A percentile compares a stretch with the other conserved stretches of the same genome.
Conservation (phyloP, 2,888 invertebrate genomes). For the Bedellia somnulentella region DNA sequence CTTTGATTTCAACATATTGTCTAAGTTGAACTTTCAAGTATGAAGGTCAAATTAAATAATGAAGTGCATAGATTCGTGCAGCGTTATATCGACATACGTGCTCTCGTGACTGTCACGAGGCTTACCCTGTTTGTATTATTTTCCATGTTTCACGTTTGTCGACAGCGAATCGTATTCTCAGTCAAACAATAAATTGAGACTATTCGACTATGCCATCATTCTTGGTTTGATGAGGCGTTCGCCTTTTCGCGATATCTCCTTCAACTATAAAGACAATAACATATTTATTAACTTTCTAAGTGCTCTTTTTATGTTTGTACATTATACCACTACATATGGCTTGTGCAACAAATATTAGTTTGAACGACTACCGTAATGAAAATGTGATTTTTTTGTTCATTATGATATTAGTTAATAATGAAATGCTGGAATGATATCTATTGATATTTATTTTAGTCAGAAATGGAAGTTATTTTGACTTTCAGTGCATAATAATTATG, state of each 20-base stretch:
- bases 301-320: too few species aligned
- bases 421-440: too few species aligned
- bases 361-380: slow-evolving; percentile 20
- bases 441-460: too few species aligned
- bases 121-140: slow-evolving; percentile 45
- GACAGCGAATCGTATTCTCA: slow-evolving; percentile 24
- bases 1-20: too few species aligned
- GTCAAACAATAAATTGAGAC: slow-evolving; percentile 20
- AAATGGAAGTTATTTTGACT: too few species aligned
- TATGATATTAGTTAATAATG: too few species aligned
- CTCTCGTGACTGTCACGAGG: slow-evolving; percentile 26
- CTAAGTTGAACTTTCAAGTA: too few species aligned
- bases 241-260: slow-evolving; percentile 44
- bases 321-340: too few species aligned
- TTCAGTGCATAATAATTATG: too few species aligned
- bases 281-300: slow-evolving; percentile 30
- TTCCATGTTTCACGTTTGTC: slow-evolving; percentile 42
- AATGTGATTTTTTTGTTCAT: slow-evolving; percentile 25
- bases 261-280: slow-evolving; percentile 52
- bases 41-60: not conserved
- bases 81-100: slow-evolving; percentile 13
- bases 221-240: slow-evolving; percentile 32
- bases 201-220: slow-evolving; percentile 44
- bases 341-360: too few species aligned
- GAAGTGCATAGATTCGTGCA: not conserved